phyloP scores from a whole-genome alignment of 2,797 vertebrate genomes.

The Fundulus diaphanus region DNA sequence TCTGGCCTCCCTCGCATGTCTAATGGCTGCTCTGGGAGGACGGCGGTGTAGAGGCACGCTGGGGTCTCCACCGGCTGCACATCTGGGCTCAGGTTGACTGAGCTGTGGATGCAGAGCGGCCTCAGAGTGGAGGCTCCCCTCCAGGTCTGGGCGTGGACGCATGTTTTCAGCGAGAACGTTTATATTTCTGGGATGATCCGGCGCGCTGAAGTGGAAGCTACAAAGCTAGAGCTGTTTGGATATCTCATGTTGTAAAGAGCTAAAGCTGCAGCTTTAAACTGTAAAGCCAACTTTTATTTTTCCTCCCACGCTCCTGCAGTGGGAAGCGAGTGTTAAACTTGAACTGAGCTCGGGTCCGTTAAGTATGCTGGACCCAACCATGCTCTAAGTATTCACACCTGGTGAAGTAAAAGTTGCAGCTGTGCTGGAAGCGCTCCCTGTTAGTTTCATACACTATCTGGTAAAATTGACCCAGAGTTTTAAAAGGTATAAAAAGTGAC shows the following conservation, averaged over 20 bases:
- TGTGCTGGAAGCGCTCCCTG: not conserved
- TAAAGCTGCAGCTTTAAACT: not conserved
- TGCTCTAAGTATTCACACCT: not conserved
- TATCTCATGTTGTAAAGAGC: not conserved
- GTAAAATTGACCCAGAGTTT: not conserved
- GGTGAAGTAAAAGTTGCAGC: not conserved
- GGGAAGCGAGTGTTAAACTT: not conserved
- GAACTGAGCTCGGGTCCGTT: not conserved
- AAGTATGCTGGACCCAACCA: too few species aligned
- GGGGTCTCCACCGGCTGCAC: not conserved
- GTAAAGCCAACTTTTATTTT: not conserved
- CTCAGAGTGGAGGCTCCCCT: conserved; percentile 6
- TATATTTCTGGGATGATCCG: not conserved
- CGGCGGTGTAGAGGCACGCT: too few species aligned
- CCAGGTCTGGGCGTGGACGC: not conserved
- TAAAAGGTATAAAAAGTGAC: not conserved
- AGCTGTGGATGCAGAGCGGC: too few species aligned
- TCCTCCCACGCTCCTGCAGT: not conserved
- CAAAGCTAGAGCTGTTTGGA: not conserved
- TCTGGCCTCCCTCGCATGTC: not conserved
- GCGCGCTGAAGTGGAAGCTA: not conserved
- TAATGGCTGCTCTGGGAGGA: not conserved
- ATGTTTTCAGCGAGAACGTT: not conserved
- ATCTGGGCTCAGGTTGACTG: too few species aligned
- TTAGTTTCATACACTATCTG: not conserved